A percentile compares a stretch with the other conserved stretches of the same genome.
phyloP scores from a whole-genome alignment of 2,888 invertebrate genomes.

The Vanessa cardui region DNA sequence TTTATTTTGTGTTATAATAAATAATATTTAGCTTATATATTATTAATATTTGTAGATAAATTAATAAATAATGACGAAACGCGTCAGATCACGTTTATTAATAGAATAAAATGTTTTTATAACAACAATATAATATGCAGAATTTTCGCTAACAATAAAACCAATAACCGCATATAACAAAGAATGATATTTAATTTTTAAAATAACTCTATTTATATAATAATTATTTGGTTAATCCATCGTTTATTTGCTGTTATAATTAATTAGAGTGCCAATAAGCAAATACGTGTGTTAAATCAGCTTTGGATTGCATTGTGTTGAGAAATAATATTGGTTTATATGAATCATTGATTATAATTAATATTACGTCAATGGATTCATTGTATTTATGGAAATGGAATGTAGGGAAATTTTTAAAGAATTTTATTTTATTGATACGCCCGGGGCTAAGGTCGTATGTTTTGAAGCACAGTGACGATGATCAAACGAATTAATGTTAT shows the following conservation, averaged over 20 bases:
- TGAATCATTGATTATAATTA: slow-evolving; percentile 18
- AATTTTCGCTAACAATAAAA: neutral
- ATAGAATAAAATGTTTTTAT: too few species aligned
- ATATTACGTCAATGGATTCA: neutral
- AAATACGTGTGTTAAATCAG: slow-evolving; percentile 20
- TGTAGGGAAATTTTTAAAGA: neutral
- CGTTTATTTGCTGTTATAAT: slow-evolving; percentile 16
- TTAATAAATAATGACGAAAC: too few species aligned
- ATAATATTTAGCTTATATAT: too few species aligned
- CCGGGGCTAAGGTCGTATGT: too few species aligned
- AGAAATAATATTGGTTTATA: slow-evolving; percentile 17
- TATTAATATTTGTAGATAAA: too few species aligned
- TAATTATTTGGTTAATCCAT: neutral
- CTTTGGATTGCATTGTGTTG: slow-evolving; percentile 14
- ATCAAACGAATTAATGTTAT: too few species aligned
- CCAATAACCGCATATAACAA: neutral
- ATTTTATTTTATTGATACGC: neutral
- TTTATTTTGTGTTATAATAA: too few species aligned
- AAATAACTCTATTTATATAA: neutral
- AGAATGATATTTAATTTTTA: neutral
- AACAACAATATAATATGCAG: too few species aligned
- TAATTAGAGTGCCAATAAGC: slow-evolving; percentile 21
- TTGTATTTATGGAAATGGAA: neutral
- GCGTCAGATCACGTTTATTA: too few species aligned
- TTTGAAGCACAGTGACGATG: too few species aligned